phyloP scores from a whole-genome alignment of 2,113 vertebrate species.

The Pterophyllum scalare region DNA sequence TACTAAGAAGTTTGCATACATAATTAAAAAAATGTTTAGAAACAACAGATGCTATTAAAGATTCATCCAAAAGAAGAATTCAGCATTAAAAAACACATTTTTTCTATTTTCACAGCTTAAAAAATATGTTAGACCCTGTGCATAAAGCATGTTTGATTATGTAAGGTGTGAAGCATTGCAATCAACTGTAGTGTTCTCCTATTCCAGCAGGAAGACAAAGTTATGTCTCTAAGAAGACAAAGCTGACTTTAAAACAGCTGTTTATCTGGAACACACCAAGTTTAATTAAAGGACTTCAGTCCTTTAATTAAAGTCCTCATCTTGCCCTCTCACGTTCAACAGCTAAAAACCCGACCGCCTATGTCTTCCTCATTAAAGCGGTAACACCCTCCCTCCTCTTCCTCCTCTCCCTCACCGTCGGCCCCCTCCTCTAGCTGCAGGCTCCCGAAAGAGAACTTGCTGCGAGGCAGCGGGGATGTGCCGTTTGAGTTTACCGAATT shows the following conservation, averaged over 20 bases:
- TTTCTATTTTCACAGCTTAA: background rate
- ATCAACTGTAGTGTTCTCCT: background rate
- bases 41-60: background rate
- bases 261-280: background rate
- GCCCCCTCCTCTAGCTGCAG: slow-evolving; percentile 84
- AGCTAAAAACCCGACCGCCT: slow-evolving; percentile 80
- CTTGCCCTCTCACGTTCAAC: slow-evolving; percentile 49
- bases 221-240: background rate
- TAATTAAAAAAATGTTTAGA: slow-evolving; percentile 8
- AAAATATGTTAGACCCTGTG: slow-evolving; percentile 18
- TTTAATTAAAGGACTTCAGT: background rate
- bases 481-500: slow-evolving; percentile 59
- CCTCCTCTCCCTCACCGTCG: slow-evolving; percentile 68
- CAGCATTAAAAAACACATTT: background rate
- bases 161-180: background rate
- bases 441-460: slow-evolving; percentile 80
- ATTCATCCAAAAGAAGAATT: background rate
- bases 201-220: background rate
- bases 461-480: slow-evolving; percentile 64
- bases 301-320: background rate
- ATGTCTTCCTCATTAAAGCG: slow-evolving; percentile 83
- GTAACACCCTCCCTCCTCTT: slow-evolving; percentile 75
- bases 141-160: background rate
- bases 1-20: background rate
- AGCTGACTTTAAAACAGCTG: background rate